Percentiles rank a stretch among this genome's conserved stretches.
Evolutionary conservation across 2,888 invertebrate genomes (phyloP).

Genomic region (Pheosia gnoma): DNA sequence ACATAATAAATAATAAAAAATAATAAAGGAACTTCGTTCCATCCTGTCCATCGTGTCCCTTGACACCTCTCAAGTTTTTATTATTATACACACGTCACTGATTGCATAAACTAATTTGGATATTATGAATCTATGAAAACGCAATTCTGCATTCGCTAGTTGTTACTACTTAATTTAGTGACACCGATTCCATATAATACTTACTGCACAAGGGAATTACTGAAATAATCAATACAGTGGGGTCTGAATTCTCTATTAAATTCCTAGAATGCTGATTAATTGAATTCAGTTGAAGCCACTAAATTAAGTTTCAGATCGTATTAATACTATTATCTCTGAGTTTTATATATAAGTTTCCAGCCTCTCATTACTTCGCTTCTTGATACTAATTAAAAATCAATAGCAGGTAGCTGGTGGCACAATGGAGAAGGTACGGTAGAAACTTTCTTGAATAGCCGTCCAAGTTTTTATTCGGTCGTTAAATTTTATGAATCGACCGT

Average conservation of each 20-base stretch:
- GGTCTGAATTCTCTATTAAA: too few relatives aligned
- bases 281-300: slow-evolving; percentile 1
- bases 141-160: too few relatives aligned
- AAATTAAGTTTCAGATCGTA: slow-evolving; percentile 3
- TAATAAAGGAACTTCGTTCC: too few relatives aligned
- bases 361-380: slow-evolving; percentile 5
- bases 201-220: too few relatives aligned
- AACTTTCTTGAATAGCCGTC: not conserved
- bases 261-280: not conserved
- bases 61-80: too few relatives aligned
- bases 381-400: slow-evolving; percentile 7
- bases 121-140: too few relatives aligned
- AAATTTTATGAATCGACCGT: slow-evolving; percentile 3
- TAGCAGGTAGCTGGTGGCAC: slow-evolving; percentile 2
- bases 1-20: not conserved
- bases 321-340: not conserved
- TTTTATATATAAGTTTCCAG: not conserved
- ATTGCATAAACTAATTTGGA: too few relatives aligned
- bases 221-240: too few relatives aligned
- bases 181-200: too few relatives aligned
- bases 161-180: too few relatives aligned
- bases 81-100: too few relatives aligned
- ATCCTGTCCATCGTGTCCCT: too few relatives aligned
- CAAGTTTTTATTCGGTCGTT: slow-evolving; percentile 4
- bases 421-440: not conserved